Percentiles rank a stretch among this genome's conserved stretches.
Conservation (phyloP, 2,113 vertebrate species). For the Nanorana parkeri region DNA sequence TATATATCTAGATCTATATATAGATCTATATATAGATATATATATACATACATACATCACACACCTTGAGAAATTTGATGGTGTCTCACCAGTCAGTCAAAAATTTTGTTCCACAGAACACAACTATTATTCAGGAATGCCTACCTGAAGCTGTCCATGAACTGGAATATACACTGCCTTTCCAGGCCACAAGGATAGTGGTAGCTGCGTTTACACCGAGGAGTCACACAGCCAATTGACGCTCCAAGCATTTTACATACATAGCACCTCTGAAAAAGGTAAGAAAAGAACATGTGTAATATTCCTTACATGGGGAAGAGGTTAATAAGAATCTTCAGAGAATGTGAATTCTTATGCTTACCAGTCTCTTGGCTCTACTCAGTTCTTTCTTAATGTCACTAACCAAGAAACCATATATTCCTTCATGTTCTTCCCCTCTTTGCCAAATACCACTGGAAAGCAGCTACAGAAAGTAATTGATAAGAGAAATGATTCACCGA, state of each 20-base stretch:
- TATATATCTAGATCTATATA: no score
- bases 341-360: slow-evolving; percentile 67
- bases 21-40: no score
- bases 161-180: slow-evolving; percentile 88
- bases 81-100: not conserved
- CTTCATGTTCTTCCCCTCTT: slow-evolving; percentile 88
- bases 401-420: slow-evolving; percentile 89
- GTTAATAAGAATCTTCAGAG: not conserved
- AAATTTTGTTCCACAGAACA: no score
- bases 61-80: no score
- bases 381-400: slow-evolving; percentile 88
- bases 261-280: slow-evolving; percentile 77
- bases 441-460: slow-evolving; percentile 95
- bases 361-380: slow-evolving; percentile 84
- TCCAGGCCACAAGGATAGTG: slow-evolving; percentile 90
- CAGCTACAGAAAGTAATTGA: slow-evolving; percentile 74
- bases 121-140: no score
- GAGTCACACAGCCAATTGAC: slow-evolving; percentile 86
- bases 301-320: not conserved
- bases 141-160: slow-evolving; percentile 86
- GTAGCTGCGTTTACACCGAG: slow-evolving; percentile 84
- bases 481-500: no score
- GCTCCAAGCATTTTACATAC: slow-evolving; percentile 88
- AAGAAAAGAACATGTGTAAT: slow-evolving; percentile 6
- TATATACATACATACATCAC: no score